These are phyloP conservation scores for Orthosia incerta DNA, from an alignment of 2,888 invertebrate genomes.

Conservation along the genomic window DNA sequence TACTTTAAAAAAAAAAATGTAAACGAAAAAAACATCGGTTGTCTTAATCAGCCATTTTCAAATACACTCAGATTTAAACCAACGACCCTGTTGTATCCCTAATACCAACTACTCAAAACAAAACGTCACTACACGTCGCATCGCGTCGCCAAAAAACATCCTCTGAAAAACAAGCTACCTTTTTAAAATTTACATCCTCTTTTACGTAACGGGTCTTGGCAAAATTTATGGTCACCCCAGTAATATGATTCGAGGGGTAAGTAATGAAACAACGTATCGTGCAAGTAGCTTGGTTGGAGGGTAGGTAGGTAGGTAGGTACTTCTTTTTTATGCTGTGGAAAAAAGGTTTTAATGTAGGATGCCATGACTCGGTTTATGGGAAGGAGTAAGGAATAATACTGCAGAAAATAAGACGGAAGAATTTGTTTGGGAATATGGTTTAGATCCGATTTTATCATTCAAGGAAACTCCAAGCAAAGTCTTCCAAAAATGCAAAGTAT, in stretches of 20 bases:
- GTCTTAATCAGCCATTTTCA: too few species aligned
- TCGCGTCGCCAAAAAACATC: conserved; percentile 23
- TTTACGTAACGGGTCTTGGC: conserved; percentile 11
- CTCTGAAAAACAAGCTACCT: conserved; percentile 17
- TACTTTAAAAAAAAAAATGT: too few species aligned
- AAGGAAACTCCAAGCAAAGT: too few species aligned
- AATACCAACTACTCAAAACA: not conserved
- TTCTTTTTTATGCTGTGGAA: conserved; percentile 39
- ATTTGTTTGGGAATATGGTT: not conserved
- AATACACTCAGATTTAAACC: not conserved
- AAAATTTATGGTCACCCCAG: conserved; percentile 40
- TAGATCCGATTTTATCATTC: too few species aligned
- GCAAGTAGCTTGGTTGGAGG: conserved; percentile 2
- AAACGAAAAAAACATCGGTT: too few species aligned
- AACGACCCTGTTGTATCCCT: not conserved
- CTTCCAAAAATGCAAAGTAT: too few species aligned
- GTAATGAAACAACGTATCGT: conserved; percentile 52
- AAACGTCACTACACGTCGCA: not conserved
- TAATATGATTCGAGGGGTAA: conserved; percentile 53
- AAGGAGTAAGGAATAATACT: not conserved
- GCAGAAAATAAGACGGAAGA: not conserved
- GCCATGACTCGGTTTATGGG: not conserved
- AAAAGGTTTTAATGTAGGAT: conserved; percentile 44
- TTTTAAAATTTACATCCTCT: conserved; percentile 45
- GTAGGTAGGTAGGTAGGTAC: not conserved